Base-by-base conservation (phyloP, 2,113 vertebrate genomes). In the Lepus timidus region DNA sequence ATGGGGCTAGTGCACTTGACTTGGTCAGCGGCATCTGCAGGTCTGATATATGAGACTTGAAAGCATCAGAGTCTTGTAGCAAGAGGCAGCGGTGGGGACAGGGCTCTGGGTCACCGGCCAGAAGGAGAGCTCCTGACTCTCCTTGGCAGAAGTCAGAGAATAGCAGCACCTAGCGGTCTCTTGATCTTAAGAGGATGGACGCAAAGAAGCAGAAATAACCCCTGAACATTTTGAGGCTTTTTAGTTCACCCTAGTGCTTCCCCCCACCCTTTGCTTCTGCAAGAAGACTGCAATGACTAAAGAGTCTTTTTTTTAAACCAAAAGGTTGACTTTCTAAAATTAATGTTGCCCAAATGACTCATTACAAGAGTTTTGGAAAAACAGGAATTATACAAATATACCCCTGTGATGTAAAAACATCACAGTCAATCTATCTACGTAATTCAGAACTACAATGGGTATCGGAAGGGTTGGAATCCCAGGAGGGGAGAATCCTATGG, bases 251-350 rank as follows among this genome's bases (percentile, higher is more conserved):
- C 16, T 1, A 27, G 0, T 64, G 65, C 36, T 85, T 75, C 91
- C 62, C 70, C 78, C 12, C 6, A 19, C 55, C 44, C 17, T 86
- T 58, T 88, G 78, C 49, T 8, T 76, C 71, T 49, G 27, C 27
- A 76, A 84, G 29, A 90, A 82, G 52, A 71, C 1, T 68, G 52
- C 85, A 73, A 36, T 51, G 31, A 93, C 31, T 87, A 55, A 64
- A 86, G 16, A 22, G 6, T 61, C n/a, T 29, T 39, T 33, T 23
- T 74, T 88, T 93, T 86, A n/a, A 83, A 52, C 51, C 27, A 55
- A 87, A 88, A 88, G 49, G 1, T 65, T 78, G 89, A 70, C 75
- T 88, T 89, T 86, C 75, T 91, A 85, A 94, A 90, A 93, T 90
- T 74, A 75, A 51, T n/a, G 39, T 87, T 85, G 58, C 36, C 44